Evolutionary conservation across 2,797 vertebrate genomes (phyloP), one percentile per base, ranked within the genome.

Genomic region (Ctenopoma kingsleyae): DNA sequence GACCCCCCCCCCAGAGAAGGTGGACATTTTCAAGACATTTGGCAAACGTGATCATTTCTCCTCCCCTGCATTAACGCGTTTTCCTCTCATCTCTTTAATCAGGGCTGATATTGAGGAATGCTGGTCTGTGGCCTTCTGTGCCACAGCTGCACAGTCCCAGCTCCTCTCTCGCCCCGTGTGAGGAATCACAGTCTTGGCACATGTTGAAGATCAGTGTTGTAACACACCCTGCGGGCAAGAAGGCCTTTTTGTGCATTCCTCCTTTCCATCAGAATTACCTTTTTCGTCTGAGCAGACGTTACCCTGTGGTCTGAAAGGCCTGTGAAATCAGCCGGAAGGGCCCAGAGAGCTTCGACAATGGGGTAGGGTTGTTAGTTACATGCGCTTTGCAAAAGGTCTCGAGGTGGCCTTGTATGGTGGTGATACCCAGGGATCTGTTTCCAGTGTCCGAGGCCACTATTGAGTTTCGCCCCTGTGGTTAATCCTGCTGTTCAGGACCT

Each of bases 401-500:
- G 69, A 84, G 88, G 89, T 86, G 83, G 91, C 83, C 87, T 82
- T 92, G 89, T 91, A 83, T 71, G 84, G 73, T 53, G 81, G 72
- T 50, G 80, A 90, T 87, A 91, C 82, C 82, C 89, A 25, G 77
- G 87, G 90, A 92, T 92, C 89, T 80, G 87, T 92, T 92, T 92
- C 90, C 88, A 89, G 79, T 89, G 85, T 91, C 87, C 84, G 78
- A 92, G 87, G 82, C 69, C 54, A 66, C 89, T 91, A 90, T 92
- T 92, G 88, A 91, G 89, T 91, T 91, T 91, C 87, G 71, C 78
- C 83, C 83, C 85, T 68, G 78, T 58, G 82, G 82, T 87, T 95
- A 94, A 95, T 95, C 92, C 92, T n/a, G 85, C 91, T 94, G 92
- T 93, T 92, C 87, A 93, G 88, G 93, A 90, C 88, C 93, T 95